Base-by-base conservation (phyloP, 1,140 invertebrate species). In the Muscidifurax raptorellus region DNA sequence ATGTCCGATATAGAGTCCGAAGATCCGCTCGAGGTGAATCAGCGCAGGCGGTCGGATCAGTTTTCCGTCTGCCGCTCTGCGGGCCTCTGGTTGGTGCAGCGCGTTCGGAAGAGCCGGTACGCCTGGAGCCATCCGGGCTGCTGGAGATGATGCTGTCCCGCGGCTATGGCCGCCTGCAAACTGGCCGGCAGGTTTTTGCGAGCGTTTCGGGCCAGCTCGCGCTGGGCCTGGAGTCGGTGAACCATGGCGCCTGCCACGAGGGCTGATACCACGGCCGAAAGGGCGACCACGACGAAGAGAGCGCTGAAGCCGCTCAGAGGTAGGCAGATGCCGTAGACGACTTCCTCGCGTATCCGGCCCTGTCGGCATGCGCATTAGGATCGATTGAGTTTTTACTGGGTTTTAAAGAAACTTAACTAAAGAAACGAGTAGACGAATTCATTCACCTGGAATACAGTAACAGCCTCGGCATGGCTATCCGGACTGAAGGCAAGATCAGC, bases 401-500 rank as follows among this genome's bases (percentile, higher is more conserved):
- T n/a, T n/a, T n/a, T n/a, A n/a, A n/a, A 71, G 27, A 28, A 44
- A 40, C 32, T 22, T 3, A n/a, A n/a, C n/a, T n/a, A 36, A 40
- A 40, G 18, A 47, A 40, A 59, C 1, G 6, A 10, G 13, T 64
- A 2, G 52, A 18, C 4, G 13, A 27, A 27, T 67, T 72, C 10
- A 28, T 72, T 71, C n/a, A 85, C 84, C 80, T 86, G 85, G 91
- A 98, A 98, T 0, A 97, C 96, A 12, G 96, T 97, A 0, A 97
- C 97, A 0, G 96, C 95, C 91, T 97, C 96, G 25, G 95, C 94
- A 64, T 95, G 95, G 28, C 94, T 94, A 86, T 97, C 96, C 0
- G 97, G 96, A 87, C 96, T 97, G 90, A 98, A 98, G n/a, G 97
- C 97, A 28, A 98, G 92, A 91, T 98, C 98, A 15, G 97, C 96